phyloP scores from a whole-genome alignment of 2,888 invertebrate species.

The Agapetus fuscipes region DNA sequence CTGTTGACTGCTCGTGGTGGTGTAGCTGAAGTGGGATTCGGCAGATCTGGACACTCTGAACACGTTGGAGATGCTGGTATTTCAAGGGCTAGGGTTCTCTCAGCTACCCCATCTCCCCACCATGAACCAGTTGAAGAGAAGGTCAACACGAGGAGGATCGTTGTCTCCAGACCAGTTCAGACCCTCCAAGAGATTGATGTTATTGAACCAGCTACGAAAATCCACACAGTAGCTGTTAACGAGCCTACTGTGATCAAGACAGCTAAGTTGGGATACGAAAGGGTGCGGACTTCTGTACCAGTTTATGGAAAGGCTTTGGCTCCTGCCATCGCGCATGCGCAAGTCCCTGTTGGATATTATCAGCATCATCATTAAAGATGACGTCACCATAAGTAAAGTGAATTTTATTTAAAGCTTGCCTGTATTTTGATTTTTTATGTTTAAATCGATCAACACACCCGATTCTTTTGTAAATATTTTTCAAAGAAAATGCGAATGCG shows the following conservation, averaged over 20 bases:
- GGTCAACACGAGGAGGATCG: conserved; percentile 49
- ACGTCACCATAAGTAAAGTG: neutral
- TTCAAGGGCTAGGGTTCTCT: conserved; percentile 44
- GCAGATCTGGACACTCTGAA: conserved; percentile 27
- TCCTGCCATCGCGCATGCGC: conserved; percentile 19
- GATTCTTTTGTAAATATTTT: conserved; percentile 7
- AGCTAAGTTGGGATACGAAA: conserved; percentile 34
- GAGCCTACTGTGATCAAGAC: conserved; percentile 43
- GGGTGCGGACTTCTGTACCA: conserved; percentile 34
- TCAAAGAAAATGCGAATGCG: neutral
- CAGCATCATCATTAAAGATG: conserved; percentile 13
- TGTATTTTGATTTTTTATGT: neutral
- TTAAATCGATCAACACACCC: neutral
- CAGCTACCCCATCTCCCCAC: conserved; percentile 46
- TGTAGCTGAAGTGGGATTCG: conserved; percentile 33
- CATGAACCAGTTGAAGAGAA: conserved; percentile 43
- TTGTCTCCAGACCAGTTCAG: conserved; percentile 51
- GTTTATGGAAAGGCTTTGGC: conserved; percentile 27
- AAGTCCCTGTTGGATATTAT: conserved; percentile 19
- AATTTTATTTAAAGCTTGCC: neutral
- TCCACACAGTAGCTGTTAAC: conserved; percentile 46
- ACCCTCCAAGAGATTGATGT: conserved; percentile 50
- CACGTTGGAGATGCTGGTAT: conserved; percentile 36
- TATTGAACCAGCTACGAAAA: conserved; percentile 48
- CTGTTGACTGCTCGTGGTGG: conserved; percentile 38